Base-by-base conservation (phyloP, 2,797 vertebrate species). In the Pseudochirops corinnae region DNA sequence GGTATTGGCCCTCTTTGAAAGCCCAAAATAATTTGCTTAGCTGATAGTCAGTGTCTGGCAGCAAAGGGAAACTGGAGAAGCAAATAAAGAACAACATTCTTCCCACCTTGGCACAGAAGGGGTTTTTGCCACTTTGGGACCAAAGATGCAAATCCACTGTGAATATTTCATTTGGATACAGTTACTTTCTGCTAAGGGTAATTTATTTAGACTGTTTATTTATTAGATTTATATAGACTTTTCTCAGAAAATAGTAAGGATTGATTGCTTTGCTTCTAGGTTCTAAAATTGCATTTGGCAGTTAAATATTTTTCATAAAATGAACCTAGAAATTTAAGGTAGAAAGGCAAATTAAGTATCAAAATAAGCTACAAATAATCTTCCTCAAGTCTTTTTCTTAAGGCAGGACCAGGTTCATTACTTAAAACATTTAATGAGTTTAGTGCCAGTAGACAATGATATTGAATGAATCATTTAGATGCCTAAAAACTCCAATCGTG, bases 141-240 rank as follows among this genome's bases (percentile, higher is more conserved):
- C 39, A 82, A 82, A 82, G 39, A 87, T 87, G 39, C 74, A 87
- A 82, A 87, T 87, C 74, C 39, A 46, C 74, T 50, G 39, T 87
- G 74, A 87, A 87, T 87, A 50, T 87, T 87, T 87, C 39, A 87
- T 87, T 87, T 87, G 74, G 74, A 87, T 87, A 74, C 67, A 87
- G 74, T 87, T 87, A 87, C 74, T 87, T 87, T 87, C 74, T 87
- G 39, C 39, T 24, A 87, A 87, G 24, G 18, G 24, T 87, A 87
- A 87, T 87, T 87, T 87, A 87, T 87, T 87, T 87, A 87, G 74
- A 50, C 39, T 50, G 18, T 39, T 74, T 74, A 87, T 87, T 87
- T 87, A 87, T 50, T 87, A 87, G 74, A 87, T 87, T 87, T 87
- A 87, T 87, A 87, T 87, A 87, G 74, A 50, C 24, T 50, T 87